Conservation (phyloP, 2,888 invertebrate genomes). For the Cephus pygmeus region DNA sequence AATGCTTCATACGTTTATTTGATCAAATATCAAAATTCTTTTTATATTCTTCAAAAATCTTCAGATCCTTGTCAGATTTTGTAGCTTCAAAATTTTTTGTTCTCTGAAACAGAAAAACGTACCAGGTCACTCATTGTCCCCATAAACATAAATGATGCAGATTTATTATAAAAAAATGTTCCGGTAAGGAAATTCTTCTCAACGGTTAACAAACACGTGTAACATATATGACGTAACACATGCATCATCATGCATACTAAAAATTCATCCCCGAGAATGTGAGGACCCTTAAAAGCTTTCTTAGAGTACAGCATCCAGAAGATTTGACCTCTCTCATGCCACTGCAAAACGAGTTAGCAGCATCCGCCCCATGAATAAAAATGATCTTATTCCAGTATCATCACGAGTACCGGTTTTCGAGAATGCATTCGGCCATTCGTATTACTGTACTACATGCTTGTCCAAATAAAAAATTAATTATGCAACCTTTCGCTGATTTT, state of each 20-base stretch:
- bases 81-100: not conserved
- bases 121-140: not conserved
- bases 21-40: not conserved
- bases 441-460: not conserved
- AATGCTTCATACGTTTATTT: not conserved
- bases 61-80: not conserved
- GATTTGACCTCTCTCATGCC: slow-evolving; percentile 34
- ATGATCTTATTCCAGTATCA: not conserved
- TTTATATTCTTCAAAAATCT: not conserved
- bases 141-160: not conserved
- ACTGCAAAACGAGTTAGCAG: slow-evolving; percentile 15
- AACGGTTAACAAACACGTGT: not conserved
- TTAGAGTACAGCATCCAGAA: slow-evolving; percentile 23
- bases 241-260: not conserved
- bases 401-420: not conserved
- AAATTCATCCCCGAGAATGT: not conserved
- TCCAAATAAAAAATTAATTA: too few relatives aligned
- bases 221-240: not conserved
- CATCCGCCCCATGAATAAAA: not conserved
- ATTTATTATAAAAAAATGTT: too few relatives aligned
- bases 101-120: not conserved
- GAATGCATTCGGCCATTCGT: not conserved
- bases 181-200: not conserved
- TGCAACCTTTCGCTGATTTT: not conserved
- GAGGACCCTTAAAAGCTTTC: not conserved